Percentiles rank a stretch among this genome's conserved stretches.
phyloP scores from a whole-genome alignment of 1,140 invertebrate species.

The Lepidostoma basale region DNA sequence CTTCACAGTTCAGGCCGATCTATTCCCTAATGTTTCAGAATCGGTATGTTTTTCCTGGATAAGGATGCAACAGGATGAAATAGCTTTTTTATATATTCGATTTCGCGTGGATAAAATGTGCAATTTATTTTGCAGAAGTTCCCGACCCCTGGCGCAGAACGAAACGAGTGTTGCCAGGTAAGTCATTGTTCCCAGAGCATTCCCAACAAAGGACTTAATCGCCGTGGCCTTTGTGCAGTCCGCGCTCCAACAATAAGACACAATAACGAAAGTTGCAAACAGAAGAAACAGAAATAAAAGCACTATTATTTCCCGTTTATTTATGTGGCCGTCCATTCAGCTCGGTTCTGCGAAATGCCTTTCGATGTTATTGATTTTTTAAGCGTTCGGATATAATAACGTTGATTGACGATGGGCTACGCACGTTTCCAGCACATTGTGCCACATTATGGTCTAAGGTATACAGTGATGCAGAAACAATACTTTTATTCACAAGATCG shows the following conservation, averaged over 20 bases:
- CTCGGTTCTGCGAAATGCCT: constrained; percentile 44
- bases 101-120: too few species aligned
- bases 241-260: constrained; percentile 36
- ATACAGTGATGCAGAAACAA: too few species aligned
- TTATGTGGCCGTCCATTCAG: constrained; percentile 39
- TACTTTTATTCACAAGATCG: too few species aligned
- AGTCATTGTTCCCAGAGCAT: constrained; percentile 36
- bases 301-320: constrained; percentile 42
- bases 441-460: too few species aligned
- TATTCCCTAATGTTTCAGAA: too few species aligned
- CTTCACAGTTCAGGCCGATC: too few species aligned
- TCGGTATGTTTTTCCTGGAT: too few species aligned
- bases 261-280: constrained; percentile 46
- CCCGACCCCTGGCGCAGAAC: background rate
- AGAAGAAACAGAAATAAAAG: constrained; percentile 45
- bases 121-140: constrained; percentile 8
- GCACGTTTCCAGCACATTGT: constrained; percentile 10
- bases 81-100: too few species aligned
- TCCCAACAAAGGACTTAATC: constrained; percentile 44
- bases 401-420: constrained; percentile 30
- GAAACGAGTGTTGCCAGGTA: constrained; percentile 29
- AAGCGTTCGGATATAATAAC: constrained; percentile 32
- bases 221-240: constrained; percentile 39
- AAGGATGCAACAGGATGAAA: too few species aligned
- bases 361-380: constrained; percentile 43